Percentiles rank a stretch among this genome's conserved stretches.
Evolutionary conservation across 2,113 vertebrate genomes (phyloP).

Genomic region (Pedionomus torquatus): DNA sequence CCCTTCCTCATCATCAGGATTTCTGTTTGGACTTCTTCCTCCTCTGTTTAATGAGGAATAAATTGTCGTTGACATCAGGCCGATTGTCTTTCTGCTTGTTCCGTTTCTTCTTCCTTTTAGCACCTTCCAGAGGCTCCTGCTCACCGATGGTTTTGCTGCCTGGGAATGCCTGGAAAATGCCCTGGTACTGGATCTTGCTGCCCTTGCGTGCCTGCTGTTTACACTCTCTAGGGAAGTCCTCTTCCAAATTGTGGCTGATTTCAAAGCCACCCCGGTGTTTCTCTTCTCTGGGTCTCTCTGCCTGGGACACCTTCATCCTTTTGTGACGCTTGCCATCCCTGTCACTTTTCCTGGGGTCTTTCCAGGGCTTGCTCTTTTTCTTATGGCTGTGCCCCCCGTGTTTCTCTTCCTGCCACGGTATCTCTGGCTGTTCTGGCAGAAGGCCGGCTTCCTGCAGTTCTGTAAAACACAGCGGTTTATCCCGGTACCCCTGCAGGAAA

Average conservation of each 20-base stretch:
- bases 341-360: not conserved
- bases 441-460: constrained; percentile 76
- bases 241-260: not conserved
- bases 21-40: constrained; percentile 70
- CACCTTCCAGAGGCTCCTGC: not conserved
- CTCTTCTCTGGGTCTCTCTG: not conserved
- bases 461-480: constrained; percentile 59
- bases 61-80: constrained; percentile 40
- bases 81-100: not conserved
- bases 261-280: not conserved
- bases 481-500: not conserved
- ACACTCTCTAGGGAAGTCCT: constrained; percentile 70
- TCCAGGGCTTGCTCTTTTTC: constrained; percentile 44
- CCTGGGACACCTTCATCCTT: not conserved
- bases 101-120: constrained; percentile 46
- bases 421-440: constrained; percentile 42
- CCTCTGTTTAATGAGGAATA: constrained; percentile 79
- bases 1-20: not conserved
- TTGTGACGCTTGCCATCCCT: not conserved
- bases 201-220: not conserved
- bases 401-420: not conserved
- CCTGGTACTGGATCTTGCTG: not conserved
- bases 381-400: not conserved
- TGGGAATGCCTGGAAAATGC: not conserved
- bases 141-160: not conserved